Base-by-base conservation (phyloP, 2,113 vertebrate species). In the Hippocampus mohnikei region DNA sequence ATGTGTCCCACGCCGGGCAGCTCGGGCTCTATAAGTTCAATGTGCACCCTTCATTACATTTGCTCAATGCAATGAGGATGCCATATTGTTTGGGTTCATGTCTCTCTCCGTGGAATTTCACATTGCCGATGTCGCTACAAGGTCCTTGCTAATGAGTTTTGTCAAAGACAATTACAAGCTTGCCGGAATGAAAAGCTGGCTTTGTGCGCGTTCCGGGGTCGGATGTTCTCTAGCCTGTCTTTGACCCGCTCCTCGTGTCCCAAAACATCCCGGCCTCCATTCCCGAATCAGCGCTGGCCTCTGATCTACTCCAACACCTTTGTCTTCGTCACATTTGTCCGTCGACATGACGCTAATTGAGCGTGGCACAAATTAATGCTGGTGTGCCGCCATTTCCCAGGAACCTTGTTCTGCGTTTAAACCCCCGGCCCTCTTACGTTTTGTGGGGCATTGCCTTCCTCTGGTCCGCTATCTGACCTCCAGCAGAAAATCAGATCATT, bases 11-110 rank as follows among this genome's bases (percentile, higher is more conserved):
- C 81, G 88, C 91, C 89, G 90, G 81, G 89, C 86, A 88, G 79
- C 86, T 86, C 87, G 85, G 87, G 80, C 92, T 92, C 93, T 90
- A 81, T 89, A 85, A 88, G 90, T 89, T 92, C 90, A 91, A 90
- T 85, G 85, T 88, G 86, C 90, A 94, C 94, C 95, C 92, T 93
- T 95, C 94, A 94, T 89, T 95, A 94, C 88, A 90, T 94, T 92
- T 91, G 74, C 89, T 95, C 93, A 94, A 88, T 88, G 90, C 91
- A 92, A 92, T 91, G 89, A 92, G 91, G 88, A 88, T 73, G 78
- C 83, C 79, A 81, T 90, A 91, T 94, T 94, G 92, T 93, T 91
- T 89, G 87, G 83, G 88, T 91, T 89, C 90, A 90, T 93, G 92
- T 92, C 88, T 88, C 83, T 80, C 83, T 88, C 86, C 84, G 80